These are phyloP conservation scores for Leucoraja ocellata DNA, from an alignment of 2,797 vertebrate genomes.

Conservation along the genomic window DNA sequence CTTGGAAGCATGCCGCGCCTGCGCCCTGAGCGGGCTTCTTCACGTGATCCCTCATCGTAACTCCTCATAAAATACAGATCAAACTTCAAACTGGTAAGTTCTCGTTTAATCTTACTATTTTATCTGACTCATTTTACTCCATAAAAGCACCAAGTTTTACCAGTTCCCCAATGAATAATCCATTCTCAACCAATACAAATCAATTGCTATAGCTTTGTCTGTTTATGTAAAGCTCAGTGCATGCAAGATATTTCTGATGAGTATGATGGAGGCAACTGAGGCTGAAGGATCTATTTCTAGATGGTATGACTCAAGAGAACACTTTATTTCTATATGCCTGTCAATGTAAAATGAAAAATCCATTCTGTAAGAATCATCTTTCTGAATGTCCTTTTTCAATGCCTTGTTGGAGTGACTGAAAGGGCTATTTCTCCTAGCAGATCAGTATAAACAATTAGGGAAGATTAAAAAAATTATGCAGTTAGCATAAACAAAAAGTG, in stretches of 20 bases:
- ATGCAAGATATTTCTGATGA: neutral
- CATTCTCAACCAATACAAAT: neutral
- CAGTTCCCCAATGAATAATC: neutral
- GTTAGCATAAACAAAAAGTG: neutral
- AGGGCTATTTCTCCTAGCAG: neutral
- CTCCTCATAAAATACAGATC: no score
- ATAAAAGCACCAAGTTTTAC: neutral
- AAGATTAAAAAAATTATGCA: neutral
- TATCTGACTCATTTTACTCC: neutral
- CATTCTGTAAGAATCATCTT: neutral
- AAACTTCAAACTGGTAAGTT: no score
- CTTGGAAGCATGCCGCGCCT: no score
- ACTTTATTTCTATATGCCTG: neutral
- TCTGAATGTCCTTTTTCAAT: neutral
- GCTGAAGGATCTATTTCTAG: no score
- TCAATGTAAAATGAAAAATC: neutral
- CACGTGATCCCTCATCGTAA: no score
- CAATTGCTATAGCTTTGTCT: neutral
- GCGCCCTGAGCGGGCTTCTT: no score
- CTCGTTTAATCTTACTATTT: no score
- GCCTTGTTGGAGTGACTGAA: neutral
- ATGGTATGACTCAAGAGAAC: no score
- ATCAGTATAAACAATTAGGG: no score
- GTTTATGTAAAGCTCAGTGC: neutral
- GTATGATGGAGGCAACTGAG: neutral